Conservation (phyloP, 2,113 vertebrate genomes). For the Oncorhynchus keta region DNA sequence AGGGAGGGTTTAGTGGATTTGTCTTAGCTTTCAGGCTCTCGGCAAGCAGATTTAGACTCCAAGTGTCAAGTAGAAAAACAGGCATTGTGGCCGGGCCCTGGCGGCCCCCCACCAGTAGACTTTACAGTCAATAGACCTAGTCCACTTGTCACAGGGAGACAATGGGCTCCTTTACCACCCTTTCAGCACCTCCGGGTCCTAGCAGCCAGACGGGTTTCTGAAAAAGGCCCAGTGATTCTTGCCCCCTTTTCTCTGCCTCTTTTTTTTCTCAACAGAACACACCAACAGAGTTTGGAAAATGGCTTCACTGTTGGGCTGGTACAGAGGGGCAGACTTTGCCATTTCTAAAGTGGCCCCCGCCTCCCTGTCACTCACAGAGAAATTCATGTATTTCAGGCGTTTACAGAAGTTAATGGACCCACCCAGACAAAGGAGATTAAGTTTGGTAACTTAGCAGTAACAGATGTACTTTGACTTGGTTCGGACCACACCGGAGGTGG, state of each 20-base stretch:
- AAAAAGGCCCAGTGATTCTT: conserved; percentile 72
- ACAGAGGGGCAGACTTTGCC: conserved; percentile 58
- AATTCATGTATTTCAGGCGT: conserved; percentile 62
- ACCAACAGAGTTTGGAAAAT: conserved; percentile 74
- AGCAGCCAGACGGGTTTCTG: conserved; percentile 71
- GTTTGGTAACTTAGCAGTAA: conserved; percentile 66
- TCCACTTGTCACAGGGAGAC: conserved; percentile 77
- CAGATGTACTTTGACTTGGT: conserved; percentile 64
- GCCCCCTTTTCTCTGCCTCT: conserved; percentile 62
- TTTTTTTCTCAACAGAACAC: conserved; percentile 68
- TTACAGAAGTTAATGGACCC: conserved; percentile 67
- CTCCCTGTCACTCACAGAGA: conserved; percentile 48
- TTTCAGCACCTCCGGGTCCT: conserved; percentile 69
- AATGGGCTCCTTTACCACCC: conserved; percentile 70
- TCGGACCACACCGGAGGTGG: conserved; percentile 58
- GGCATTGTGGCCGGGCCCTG: conserved; percentile 62
- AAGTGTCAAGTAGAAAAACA: conserved; percentile 78
- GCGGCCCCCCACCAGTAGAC: conserved; percentile 64
- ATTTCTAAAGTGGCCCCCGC: conserved; percentile 50
- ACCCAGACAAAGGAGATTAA: conserved; percentile 69
- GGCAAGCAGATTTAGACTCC: conserved; percentile 71
- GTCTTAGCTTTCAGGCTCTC: conserved; percentile 62
- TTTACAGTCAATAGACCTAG: conserved; percentile 82
- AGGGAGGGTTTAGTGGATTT: conserved; percentile 44
- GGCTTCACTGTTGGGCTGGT: conserved; percentile 67